Base-by-base conservation (phyloP, 2,797 vertebrate species). In the Acrossocheilus wenchowensis region DNA sequence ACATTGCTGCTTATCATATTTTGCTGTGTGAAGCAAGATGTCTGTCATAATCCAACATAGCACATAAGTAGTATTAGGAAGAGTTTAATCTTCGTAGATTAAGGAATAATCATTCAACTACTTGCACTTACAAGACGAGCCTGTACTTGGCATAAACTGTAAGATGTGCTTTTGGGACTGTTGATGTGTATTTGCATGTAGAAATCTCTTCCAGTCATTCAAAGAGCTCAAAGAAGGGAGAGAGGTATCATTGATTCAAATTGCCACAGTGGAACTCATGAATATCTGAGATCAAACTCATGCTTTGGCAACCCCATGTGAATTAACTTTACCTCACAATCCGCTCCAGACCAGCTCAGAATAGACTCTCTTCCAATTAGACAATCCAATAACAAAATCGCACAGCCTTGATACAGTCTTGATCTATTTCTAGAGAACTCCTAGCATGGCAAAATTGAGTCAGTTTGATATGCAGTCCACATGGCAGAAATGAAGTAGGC, bases 291-390 rank as follows among this genome's bases (percentile, higher is more conserved):
- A 23, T 50, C 19, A 48, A 80, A 60, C 50, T 64, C 11, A 80
- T 50, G n/a, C 34, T 52, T 85, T 79, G 68, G 48, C 68, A 84
- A 45, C 26, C 11, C 1, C 60, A 48, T 75, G 50, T 75, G 26
- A 82, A 78, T 82, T 75, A 57, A 45, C n/a, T 82, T 52, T 21
- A 34, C 30, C 68, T 69, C 23, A 78, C 39, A 50, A 26, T 50
- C 41, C 5, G 41, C 66, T 77, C 39, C 50, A 52, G 41, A 43
- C 21, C 36, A 82, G 39, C 34, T 82, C 73, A 86, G 80, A 86
- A 87, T 82, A 82, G 78, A 60, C 45, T 52, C 52, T n/a, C 23
- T 77, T 80, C 68, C 48, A 86, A 83, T 88, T 71, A 89, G 78
- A 83, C 69, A 84, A 82, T 39, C 60, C 34, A 82, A 84, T 78